phyloP scores from a whole-genome alignment of 2,113 vertebrate species.

The Falco punctatus region DNA sequence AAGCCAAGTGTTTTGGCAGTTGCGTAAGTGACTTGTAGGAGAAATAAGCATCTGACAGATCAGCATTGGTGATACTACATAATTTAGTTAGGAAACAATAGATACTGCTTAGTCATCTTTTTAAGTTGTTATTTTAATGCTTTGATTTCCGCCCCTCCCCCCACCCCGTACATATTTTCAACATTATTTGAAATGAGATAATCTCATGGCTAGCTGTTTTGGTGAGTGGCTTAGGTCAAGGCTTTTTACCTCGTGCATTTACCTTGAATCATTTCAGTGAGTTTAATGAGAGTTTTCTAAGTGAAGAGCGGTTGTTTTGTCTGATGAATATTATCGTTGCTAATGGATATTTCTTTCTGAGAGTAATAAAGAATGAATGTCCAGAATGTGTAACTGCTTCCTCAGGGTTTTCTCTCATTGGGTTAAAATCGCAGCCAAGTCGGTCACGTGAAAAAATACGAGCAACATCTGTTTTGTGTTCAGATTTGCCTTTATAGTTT shows the following conservation, averaged over 20 bases:
- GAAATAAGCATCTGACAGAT: neutral
- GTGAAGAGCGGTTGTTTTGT: neutral
- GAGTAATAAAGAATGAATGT: neutral
- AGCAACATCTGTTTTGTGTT: slow-evolving; percentile 24
- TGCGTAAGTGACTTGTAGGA: neutral
- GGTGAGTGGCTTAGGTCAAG: neutral
- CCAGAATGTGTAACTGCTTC: neutral
- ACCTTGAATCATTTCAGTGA: neutral
- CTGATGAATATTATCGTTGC: neutral
- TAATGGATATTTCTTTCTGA: neutral
- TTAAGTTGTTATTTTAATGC: neutral
- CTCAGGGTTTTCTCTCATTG: neutral
- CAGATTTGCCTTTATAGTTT: neutral
- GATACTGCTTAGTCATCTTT: neutral
- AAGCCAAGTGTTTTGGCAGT: neutral
- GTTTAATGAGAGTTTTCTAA: neutral
- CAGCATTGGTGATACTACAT: neutral
- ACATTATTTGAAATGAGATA: neutral
- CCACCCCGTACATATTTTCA: neutral
- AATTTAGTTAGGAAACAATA: neutral
- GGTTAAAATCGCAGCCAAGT: neutral
- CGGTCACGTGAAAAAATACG: neutral
- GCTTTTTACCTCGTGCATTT: neutral
- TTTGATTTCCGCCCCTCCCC: neutral
- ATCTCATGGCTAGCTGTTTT: neutral